These are phyloP conservation scores for Plectus sambesii DNA, from an alignment of 1,140 invertebrate genomes.

Conservation along the genomic window DNA sequence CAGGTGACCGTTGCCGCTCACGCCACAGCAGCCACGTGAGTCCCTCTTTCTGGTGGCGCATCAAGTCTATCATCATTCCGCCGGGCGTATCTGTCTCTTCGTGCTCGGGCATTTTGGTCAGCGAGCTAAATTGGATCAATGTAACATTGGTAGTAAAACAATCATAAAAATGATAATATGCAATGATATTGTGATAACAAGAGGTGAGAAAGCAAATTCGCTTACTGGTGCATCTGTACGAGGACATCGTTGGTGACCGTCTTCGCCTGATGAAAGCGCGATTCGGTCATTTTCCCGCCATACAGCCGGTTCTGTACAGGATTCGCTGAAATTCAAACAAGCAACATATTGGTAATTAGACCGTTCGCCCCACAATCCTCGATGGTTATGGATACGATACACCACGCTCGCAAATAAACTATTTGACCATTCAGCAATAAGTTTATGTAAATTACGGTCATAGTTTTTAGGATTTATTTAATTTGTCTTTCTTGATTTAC, in stretches of 20 bases:
- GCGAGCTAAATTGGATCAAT: slow-evolving; percentile 21
- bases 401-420: too few relatives aligned
- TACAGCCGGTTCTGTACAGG: slow-evolving; percentile 24
- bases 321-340: too few relatives aligned
- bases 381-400: too few relatives aligned
- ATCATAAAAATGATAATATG: too few relatives aligned
- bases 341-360: too few relatives aligned
- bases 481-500: too few relatives aligned
- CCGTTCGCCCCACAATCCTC: too few relatives aligned
- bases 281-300: slow-evolving; percentile 34
- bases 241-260: slow-evolving; percentile 22
- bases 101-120: slow-evolving; percentile 20
- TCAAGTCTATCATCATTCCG: slow-evolving; percentile 50
- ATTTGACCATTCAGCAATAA: too few relatives aligned
- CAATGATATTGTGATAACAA: too few relatives aligned
- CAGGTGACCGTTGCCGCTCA: slow-evolving; percentile 66
- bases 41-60: slow-evolving; percentile 75
- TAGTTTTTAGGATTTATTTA: too few relatives aligned
- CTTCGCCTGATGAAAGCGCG: slow-evolving; percentile 18
- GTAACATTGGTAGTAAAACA: slow-evolving; percentile 3
- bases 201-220: too few relatives aligned
- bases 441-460: too few relatives aligned
- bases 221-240: slow-evolving; percentile 23
- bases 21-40: slow-evolving; percentile 77
- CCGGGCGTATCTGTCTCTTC: slow-evolving; percentile 26